These are phyloP conservation scores for Heliconius ismenius DNA, from an alignment of 2,888 invertebrate species.

Conservation along the genomic window DNA sequence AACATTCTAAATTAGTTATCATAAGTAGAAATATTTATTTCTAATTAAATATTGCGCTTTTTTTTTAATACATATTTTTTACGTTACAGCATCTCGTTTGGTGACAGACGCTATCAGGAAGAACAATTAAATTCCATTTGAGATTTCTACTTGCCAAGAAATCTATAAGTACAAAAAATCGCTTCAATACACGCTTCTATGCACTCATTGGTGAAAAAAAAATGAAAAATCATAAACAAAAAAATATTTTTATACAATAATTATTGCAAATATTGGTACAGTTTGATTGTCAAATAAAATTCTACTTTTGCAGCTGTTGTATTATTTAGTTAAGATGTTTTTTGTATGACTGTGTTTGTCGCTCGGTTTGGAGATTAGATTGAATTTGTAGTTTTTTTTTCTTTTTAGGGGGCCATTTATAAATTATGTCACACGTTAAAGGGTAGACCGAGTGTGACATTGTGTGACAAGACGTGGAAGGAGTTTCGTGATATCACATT, in stretches of 20 bases:
- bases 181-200: constrained; percentile 49
- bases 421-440: constrained; percentile 1
- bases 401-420: background rate
- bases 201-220: constrained; percentile 43
- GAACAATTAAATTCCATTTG: constrained; percentile 57
- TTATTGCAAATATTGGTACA: constrained; percentile 13
- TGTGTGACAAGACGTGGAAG: background rate
- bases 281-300: constrained; percentile 27
- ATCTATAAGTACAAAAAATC: constrained; percentile 57
- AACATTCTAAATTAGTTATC: background rate
- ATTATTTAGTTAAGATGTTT: constrained; percentile 53
- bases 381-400: constrained; percentile 58
- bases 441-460: background rate
- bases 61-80: constrained; percentile 39
- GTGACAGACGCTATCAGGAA: constrained; percentile 68
- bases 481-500: background rate
- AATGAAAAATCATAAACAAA: constrained; percentile 35
- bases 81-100: constrained; percentile 66
- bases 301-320: constrained; percentile 22
- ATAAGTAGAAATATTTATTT: background rate
- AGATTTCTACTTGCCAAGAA: constrained; percentile 45
- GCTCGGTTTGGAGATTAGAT: constrained; percentile 43
- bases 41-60: background rate
- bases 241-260: constrained; percentile 38
- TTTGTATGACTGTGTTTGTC: constrained; percentile 31